A percentile compares a stretch with the other conserved stretches of the same genome.
Conservation (phyloP, 2,888 invertebrate genomes). For the Tridacna gigas region DNA sequence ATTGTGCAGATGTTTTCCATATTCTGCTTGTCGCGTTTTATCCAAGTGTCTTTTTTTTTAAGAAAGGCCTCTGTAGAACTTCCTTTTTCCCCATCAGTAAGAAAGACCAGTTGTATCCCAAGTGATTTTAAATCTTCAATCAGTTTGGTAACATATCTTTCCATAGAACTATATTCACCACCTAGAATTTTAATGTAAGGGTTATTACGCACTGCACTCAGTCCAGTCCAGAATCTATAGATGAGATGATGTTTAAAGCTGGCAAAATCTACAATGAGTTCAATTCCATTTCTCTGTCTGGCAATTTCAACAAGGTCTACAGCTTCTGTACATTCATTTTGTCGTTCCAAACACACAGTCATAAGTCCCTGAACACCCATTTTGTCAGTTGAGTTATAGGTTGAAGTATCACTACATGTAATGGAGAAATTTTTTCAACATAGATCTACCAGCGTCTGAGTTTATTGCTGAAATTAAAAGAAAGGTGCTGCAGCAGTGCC, state of each 20-base stretch:
- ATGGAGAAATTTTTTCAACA: no score
- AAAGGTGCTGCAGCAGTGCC: no score
- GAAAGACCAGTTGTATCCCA: slow-evolving; percentile 79
- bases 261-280: slow-evolving; percentile 82
- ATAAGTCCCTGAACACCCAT: slow-evolving; percentile 81
- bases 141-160: slow-evolving; percentile 74
- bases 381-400: no score
- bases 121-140: slow-evolving; percentile 73
- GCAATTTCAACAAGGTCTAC: slow-evolving; percentile 80
- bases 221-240: slow-evolving; percentile 72
- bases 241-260: slow-evolving; percentile 76
- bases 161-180: slow-evolving; percentile 79
- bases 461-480: no score
- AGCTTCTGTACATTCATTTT: slow-evolving; percentile 70
- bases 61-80: slow-evolving; percentile 69
- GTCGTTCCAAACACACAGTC: slow-evolving; percentile 68
- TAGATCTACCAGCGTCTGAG: no score
- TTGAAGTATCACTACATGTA: no score
- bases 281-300: slow-evolving; percentile 71
- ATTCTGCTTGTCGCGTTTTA: slow-evolving; percentile 71
- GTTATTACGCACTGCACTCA: slow-evolving; percentile 71
- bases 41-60: slow-evolving; percentile 81
- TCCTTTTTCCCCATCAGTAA: slow-evolving; percentile 80
- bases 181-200: slow-evolving; percentile 77
- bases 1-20: slow-evolving; percentile 70